Evolutionary conservation across 2,797 vertebrate genomes (phyloP).

Genomic region (Sebastes nivosus): DNA sequence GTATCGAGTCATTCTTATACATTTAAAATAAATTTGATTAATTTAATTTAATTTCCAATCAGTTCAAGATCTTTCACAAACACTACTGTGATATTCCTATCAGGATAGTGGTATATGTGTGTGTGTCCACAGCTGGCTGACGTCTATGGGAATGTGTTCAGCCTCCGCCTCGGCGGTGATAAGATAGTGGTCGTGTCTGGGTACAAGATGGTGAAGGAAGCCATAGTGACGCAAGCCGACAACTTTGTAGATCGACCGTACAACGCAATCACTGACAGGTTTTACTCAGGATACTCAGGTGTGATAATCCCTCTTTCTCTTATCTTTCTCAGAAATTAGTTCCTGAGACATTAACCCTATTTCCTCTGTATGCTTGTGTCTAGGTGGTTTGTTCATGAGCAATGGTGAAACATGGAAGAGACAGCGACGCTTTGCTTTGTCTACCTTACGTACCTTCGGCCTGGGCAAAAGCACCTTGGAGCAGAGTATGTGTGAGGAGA

Average conservation of each 20-base stretch:
- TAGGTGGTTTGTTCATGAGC: constrained; percentile 71
- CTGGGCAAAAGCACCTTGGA: not conserved
- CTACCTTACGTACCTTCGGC: constrained; percentile 54
- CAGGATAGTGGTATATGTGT: not conserved
- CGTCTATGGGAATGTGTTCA: constrained; percentile 79
- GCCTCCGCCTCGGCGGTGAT: not conserved
- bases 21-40: not conserved
- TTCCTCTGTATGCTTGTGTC: not conserved
- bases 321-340: not conserved
- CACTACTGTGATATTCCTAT: not conserved
- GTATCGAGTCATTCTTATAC: not conserved
- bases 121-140: constrained; percentile 74
- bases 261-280: not conserved
- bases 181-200: not conserved
- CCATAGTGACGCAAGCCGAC: not conserved
- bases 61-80: not conserved
- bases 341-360: not conserved
- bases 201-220: not conserved
- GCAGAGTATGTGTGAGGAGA: not conserved
- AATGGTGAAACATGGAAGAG: constrained; percentile 70
- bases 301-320: not conserved
- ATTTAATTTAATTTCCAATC: not conserved
- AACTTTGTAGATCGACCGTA: not conserved
- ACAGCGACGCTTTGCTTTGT: constrained; percentile 74
- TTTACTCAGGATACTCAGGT: not conserved